These are phyloP conservation scores for cattle (Bos taurus) DNA, from an alignment of 2,113 vertebrate species.

Conservation along the genomic window ARS-UCD2.0 NC_037333.1:45786001-45786500, in stretches of 20 bases:
- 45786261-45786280: not conserved
- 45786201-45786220: not conserved
- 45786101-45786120: not conserved
- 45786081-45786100: not conserved
- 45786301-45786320: not conserved
- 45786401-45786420: not conserved
- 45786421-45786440: not conserved
- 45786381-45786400: not conserved
- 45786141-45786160: fast-evolving
- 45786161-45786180: not conserved
- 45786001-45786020: not conserved
- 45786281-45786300: not conserved
- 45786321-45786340: not conserved
- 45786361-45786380: not conserved
- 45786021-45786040: not conserved
- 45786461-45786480: not conserved
- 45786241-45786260: not conserved
- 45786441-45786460: not conserved
- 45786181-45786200: not conserved
- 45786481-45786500: not conserved
- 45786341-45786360: not conserved
- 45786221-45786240: not conserved
- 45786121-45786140: fast-evolving
- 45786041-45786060: not conserved
- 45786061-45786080: not conserved